Percentiles rank a stretch among this genome's conserved stretches.
phyloP scores from a whole-genome alignment of 2,888 invertebrate genomes.

The Phyto melanocephala region DNA sequence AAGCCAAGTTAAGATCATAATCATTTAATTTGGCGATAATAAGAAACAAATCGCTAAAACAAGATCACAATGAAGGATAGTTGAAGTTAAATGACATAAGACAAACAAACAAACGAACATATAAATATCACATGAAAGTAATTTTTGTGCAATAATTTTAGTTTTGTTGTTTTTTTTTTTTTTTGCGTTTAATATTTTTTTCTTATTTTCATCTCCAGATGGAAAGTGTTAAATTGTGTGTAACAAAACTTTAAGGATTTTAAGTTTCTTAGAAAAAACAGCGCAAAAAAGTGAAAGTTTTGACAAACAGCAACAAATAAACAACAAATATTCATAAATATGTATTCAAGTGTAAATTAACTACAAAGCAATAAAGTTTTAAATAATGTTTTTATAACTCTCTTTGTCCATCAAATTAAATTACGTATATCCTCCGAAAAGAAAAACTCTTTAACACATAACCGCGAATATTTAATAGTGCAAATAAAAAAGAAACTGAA shows the following conservation, averaged over 20 bases:
- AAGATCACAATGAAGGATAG: slow-evolving; percentile 61
- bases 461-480: slow-evolving; percentile 34
- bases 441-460: background rate
- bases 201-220: slow-evolving; percentile 48
- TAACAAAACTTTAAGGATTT: slow-evolving; percentile 55
- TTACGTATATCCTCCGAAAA: slow-evolving; percentile 39
- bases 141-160: slow-evolving; percentile 50
- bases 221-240: slow-evolving; percentile 61
- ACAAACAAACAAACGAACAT: slow-evolving; percentile 15
- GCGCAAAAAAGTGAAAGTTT: slow-evolving; percentile 57
- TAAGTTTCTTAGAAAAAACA: slow-evolving; percentile 45
- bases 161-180: slow-evolving; percentile 34
- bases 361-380: slow-evolving; percentile 31
- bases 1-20: slow-evolving; percentile 52
- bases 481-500: background rate
- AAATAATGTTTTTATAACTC: slow-evolving; percentile 34
- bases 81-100: slow-evolving; percentile 14
- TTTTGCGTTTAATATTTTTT: too few relatives aligned
- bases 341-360: slow-evolving; percentile 54
- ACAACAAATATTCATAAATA: slow-evolving; percentile 41
- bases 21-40: slow-evolving; percentile 65
- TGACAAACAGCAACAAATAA: slow-evolving; percentile 2
- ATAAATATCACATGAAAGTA: slow-evolving; percentile 55
- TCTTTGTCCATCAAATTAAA: slow-evolving; percentile 50
- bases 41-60: slow-evolving; percentile 64